Evolutionary conservation across 2,797 vertebrate genomes (phyloP), one percentile per base, ranked within the genome.

Genomic region (Notoglanidium macrostoma): DNA sequence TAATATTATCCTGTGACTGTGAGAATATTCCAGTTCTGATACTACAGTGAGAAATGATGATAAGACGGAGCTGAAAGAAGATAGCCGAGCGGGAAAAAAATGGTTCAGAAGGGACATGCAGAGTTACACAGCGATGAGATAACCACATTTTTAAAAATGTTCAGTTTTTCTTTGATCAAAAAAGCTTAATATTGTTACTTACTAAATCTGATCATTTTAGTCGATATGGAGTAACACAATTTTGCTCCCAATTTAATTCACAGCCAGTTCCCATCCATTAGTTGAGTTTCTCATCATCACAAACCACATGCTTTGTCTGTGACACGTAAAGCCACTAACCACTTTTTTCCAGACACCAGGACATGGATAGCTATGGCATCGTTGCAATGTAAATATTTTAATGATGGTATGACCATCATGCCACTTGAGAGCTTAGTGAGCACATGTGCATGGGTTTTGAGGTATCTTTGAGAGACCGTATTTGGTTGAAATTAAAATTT

Each of bases 1-100:
- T 84, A 67, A 44, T 73, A 55, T 87, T 54, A 84, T 54, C 83
- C 29, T 29, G 72, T 35, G 35, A 68, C 49, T 68, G 49, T 29
- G 61, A 59, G 79, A 54, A 68, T 59, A 46, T 59, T 68, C 21
- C 26, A 79, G 73, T 70, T 84, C 61, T 74, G 63, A 87, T 46
- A 84, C 49, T 11, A 40, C 29, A 55, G 3, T 59, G 63, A 79
- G 81, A 87, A 84, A 49, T 5, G n/a, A 61, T 59, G 82, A 84
- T 68, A 55, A 77, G 82, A 74, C 26, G 6, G 19, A 70, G 73
- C 51, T 61, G 63, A 84, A 78, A 44, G 57, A 74, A 54, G 44
- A 65, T 29, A 82, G 46, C 61, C 63, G 63, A 65, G 26, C 6
- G 11, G 54, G 2, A 5, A 17, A 26, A 46, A 79, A 55, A 54